Evolutionary conservation across 1,140 invertebrate species (phyloP), one percentile per base, ranked within the genome.

Genomic region (Ridgeia piscesae): DNA sequence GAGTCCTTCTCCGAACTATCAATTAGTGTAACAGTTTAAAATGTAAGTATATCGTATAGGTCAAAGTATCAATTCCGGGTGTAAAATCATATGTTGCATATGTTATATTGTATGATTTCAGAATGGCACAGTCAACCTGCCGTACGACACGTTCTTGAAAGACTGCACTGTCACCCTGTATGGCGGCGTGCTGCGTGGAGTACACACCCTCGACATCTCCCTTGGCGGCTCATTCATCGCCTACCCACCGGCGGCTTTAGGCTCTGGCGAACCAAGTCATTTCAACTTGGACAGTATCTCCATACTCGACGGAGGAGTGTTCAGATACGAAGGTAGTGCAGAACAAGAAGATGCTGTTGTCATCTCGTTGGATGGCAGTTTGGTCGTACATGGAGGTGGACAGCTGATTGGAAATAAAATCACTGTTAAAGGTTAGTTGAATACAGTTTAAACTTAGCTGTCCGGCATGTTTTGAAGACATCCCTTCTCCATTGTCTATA

Each of bases 131-230:
- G 94, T 95, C 14, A 95, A 95, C 89, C 92, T 95, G 6, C 94
- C 94, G 21, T 93, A 92, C 31, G 94, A 95, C 34, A 94, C 94
- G 1, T 94, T 93, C 91, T 93, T 95, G 14, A 92, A 92, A 11
- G 93, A 94, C 88, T 92, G 93, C n/a, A 91, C 93, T 27, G 93
- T 95, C 17, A 94, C 93, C 14, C 92, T 94, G 34, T 94, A 93
- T 92, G 94, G 94, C 34, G 94, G 94, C 0, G 88, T 94, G 1
- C 92, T 95, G 34, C 92, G 92, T 42, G 94, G 94, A 31, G 92
- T 95, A 4, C 93, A 94, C 48, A 94, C 94, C 11, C 94, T 95
- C 50, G 94, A 94, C 92, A 94, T 95, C 33, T 94, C 94, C 34
- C 93, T 94, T 17, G 93, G 93, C 89, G 94, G 93, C 50, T 92